These are phyloP conservation scores for Steinernema feltiae DNA, from an alignment of 1,140 invertebrate species.

Conservation along the genomic window DNA sequence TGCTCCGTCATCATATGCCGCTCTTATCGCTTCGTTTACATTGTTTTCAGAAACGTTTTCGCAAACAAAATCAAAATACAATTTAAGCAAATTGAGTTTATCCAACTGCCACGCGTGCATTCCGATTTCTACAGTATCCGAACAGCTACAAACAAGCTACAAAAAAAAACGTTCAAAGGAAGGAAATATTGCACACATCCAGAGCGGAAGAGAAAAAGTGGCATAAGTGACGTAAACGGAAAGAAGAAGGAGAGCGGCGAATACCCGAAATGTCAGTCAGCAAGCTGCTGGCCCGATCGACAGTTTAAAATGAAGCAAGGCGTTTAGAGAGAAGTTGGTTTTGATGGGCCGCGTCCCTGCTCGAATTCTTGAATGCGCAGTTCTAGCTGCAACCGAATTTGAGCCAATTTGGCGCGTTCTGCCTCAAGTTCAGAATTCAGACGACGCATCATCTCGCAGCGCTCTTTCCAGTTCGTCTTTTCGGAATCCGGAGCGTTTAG, in stretches of 20 bases:
- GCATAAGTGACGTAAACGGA: background rate
- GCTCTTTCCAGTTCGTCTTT: conserved; percentile 18
- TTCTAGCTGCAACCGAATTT: conserved; percentile 34
- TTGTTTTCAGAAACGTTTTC: too few relatives aligned
- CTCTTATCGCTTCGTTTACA: too few relatives aligned
- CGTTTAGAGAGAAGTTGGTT: conserved; percentile 28
- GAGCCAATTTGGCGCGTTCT: conserved; percentile 31
- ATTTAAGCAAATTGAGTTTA: too few relatives aligned
- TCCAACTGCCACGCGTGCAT: too few relatives aligned
- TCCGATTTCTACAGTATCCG: too few relatives aligned
- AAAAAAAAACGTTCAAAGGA: background rate
- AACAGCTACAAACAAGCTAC: too few relatives aligned
- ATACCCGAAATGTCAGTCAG: background rate
- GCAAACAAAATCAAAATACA: too few relatives aligned
- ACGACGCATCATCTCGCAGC: conserved; percentile 13
- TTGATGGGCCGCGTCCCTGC: conserved; percentile 12
- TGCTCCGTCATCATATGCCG: too few relatives aligned
- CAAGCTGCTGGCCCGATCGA: background rate
- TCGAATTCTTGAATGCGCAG: conserved; percentile 31
- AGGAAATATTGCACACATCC: background rate
- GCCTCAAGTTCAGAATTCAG: conserved; percentile 31
- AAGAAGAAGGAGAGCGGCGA: too few relatives aligned
- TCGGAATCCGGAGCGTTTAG: conserved; percentile 17
- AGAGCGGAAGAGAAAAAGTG: background rate
- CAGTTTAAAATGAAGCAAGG: background rate